Conservation (phyloP, 2,888 invertebrate genomes). For the Micropterix aruncella region DNA sequence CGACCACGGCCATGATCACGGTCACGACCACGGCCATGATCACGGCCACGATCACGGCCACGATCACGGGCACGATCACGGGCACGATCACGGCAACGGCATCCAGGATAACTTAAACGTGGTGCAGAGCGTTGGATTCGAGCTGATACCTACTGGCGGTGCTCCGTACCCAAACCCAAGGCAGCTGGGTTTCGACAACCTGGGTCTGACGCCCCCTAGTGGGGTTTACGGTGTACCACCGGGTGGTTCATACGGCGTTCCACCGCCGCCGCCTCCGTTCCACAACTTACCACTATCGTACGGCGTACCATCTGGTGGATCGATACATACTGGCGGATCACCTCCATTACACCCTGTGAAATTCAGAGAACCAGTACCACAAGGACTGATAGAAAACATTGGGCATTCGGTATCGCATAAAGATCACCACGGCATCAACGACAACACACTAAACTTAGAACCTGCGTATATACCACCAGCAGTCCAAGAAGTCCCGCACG, state of each 20-base stretch:
- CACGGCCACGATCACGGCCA: slow-evolving; percentile 12
- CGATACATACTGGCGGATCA: slow-evolving; percentile 23
- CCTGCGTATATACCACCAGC: slow-evolving; percentile 51
- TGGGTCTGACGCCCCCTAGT: slow-evolving; percentile 43
- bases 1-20: slow-evolving; percentile 17
- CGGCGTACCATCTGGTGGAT: slow-evolving; percentile 25
- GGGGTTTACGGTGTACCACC: slow-evolving; percentile 47
- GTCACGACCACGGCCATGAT: slow-evolving; percentile 18
- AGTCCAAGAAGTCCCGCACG: slow-evolving; percentile 30
- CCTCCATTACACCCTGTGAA: slow-evolving; percentile 48
- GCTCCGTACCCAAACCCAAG: slow-evolving; percentile 26
- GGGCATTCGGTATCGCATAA: slow-evolving; percentile 48
- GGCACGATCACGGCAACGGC: not conserved
- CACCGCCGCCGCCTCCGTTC: slow-evolving; percentile 19
- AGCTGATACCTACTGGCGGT: slow-evolving; percentile 15
- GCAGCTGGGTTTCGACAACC: slow-evolving; percentile 22
- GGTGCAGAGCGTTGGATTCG: slow-evolving; percentile 28
- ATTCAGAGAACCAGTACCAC: slow-evolving; percentile 61
- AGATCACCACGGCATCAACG: slow-evolving; percentile 42
- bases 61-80: slow-evolving; percentile 7
- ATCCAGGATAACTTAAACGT: slow-evolving; percentile 15
- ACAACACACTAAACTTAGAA: slow-evolving; percentile 24
- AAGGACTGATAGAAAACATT: slow-evolving; percentile 51
- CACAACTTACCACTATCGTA: slow-evolving; percentile 28
- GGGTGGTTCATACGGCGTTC: slow-evolving; percentile 33